Percentiles rank a stretch among this genome's conserved stretches.
Conservation (phyloP, 1,140 invertebrate genomes). For the Zaprionus vittiger region DNA sequence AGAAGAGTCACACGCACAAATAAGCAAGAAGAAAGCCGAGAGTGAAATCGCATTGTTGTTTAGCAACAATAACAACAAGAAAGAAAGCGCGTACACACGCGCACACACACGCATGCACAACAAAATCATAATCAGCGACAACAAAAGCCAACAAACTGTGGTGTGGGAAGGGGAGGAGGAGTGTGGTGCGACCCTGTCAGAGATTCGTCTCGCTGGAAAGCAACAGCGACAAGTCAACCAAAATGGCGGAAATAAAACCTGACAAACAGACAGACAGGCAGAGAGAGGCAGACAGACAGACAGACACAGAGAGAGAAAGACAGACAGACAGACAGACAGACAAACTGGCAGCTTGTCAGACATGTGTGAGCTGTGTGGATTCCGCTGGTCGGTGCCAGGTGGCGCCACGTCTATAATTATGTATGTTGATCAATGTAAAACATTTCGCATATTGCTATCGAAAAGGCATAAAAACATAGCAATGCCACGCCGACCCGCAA, state of each 20-base stretch:
- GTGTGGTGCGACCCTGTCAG: constrained; percentile 4
- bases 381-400: constrained; percentile 25
- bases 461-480: constrained; percentile 26
- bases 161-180: not conserved
- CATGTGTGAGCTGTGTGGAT: not conserved
- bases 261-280: not conserved
- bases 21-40: constrained; percentile 9
- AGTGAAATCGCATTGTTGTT: constrained; percentile 34
- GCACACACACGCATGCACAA: not conserved
- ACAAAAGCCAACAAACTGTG: constrained; percentile 26
- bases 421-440: constrained; percentile 47
- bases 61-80: constrained; percentile 29
- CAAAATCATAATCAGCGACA: constrained; percentile 38
- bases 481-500: constrained; percentile 26
- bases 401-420: constrained; percentile 44
- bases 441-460: constrained; percentile 24
- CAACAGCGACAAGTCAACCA: constrained; percentile 4
- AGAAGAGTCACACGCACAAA: constrained; percentile 25
- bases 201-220: constrained; percentile 18
- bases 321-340: not conserved
- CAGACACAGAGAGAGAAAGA: not conserved
- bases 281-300: not conserved
- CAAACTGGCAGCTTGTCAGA: constrained; percentile 5
- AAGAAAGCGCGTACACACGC: constrained; percentile 15
- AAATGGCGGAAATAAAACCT: constrained; percentile 17